Base-by-base conservation (phyloP, 2,113 vertebrate genomes). In the Falcunculus frontatus region DNA sequence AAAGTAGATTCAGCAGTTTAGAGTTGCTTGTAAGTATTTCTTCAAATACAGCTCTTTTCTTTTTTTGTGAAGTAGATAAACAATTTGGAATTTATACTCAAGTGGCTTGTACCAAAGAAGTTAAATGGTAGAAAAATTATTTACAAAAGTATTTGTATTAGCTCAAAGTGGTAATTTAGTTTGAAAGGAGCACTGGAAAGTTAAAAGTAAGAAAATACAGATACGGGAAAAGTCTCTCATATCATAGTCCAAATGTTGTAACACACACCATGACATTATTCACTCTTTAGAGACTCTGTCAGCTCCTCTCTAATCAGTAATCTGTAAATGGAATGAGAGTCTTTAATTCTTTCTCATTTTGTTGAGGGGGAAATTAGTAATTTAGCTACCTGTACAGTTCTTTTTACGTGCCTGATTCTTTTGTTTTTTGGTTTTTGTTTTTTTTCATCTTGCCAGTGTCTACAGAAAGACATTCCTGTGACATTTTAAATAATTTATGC, bases 281-380 rank as follows among this genome's bases (percentile, higher is more conserved):
- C 87, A 77, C 30, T 68, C 88, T 93, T 92, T 80, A 49, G 83
- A 80, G 72, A 42, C 39, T 78, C 73, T 91, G 68, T 90, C 90
- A 94, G 76, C 79, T 84, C 83, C 68, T 84, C 76, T 90, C 32
- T 80, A 92, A 90, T 87, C 72, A 75, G 55, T 64, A 88, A 88
- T 79, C 65, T 92, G 57, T 78, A 90, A 95, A 68, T 62, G 44
- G 68, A 89, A 80, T 76, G 53, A 41, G 13, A 64, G 10, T 76
- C 74, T 90, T 88, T 87, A 94, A 83, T 89, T 94, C 80, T 87
- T 89, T 84, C 57, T 86, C 39, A 79, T 90, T 89, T 82, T 57
- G 18, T 84, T 94, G n/a, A 69, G 57, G 59, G 57, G 13, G 16
- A 88, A 85, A 72, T 92, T 27, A 41, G 47, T 74, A 62, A 92